Evolutionary conservation across 2,113 vertebrate genomes (phyloP).

Genomic region (Catagonus wagneri): DNA sequence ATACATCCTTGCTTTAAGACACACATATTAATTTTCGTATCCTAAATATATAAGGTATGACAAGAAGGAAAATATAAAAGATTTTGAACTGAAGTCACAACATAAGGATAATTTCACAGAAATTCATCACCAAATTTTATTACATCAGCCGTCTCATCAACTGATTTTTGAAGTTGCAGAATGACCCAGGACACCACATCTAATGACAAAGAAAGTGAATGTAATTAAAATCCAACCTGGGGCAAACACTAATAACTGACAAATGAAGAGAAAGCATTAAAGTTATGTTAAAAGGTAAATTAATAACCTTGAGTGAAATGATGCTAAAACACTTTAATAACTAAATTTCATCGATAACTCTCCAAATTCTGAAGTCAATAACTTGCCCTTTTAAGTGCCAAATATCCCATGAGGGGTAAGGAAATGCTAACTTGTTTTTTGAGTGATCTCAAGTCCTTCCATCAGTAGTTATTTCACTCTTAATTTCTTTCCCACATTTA

Average conservation of each 20-base stretch:
- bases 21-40: not conserved
- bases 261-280: constrained; percentile 69
- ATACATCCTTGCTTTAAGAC: not conserved
- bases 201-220: constrained; percentile 72
- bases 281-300: constrained; percentile 72
- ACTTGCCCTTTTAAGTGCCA: constrained; percentile 27
- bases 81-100: constrained; percentile 28
- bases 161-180: constrained; percentile 70
- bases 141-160: constrained; percentile 45
- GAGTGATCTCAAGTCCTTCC: not conserved
- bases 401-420: constrained; percentile 14
- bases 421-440: constrained; percentile 4
- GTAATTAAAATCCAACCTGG: constrained; percentile 72
- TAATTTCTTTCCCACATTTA: constrained; percentile 47
- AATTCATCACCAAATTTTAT: constrained; percentile 57
- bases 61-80: not conserved
- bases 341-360: constrained; percentile 46
- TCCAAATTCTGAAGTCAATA: constrained; percentile 66
- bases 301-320: constrained; percentile 71
- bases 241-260: constrained; percentile 72
- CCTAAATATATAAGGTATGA: not conserved
- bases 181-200: constrained; percentile 63
- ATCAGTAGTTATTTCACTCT: constrained; percentile 29
- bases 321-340: constrained; percentile 54
- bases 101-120: not conserved